These are phyloP conservation scores for Calcarius lapponicus DNA, from an alignment of 2,797 vertebrate genomes.

Conservation along the genomic window DNA sequence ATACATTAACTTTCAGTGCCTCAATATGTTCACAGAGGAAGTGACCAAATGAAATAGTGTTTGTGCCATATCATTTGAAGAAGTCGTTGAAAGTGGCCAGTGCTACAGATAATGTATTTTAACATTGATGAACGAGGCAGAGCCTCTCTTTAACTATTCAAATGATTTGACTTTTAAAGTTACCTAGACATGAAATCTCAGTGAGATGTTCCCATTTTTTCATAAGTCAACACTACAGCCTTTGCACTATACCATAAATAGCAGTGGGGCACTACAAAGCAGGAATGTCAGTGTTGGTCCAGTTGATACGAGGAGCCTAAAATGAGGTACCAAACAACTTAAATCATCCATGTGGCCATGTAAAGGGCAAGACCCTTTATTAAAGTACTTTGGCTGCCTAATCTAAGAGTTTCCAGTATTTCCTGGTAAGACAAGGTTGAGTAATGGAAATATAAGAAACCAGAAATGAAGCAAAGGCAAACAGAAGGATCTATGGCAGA, in stretches of 20 bases:
- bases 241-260: background rate
- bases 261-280: background rate
- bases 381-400: background rate
- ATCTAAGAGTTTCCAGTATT: background rate
- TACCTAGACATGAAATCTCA: background rate
- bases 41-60: background rate
- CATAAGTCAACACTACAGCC: background rate
- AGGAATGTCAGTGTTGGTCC: background rate
- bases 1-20: background rate
- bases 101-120: background rate
- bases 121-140: background rate
- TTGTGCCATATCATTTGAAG: background rate
- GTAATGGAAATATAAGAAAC: background rate
- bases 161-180: background rate
- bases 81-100: background rate
- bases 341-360: background rate
- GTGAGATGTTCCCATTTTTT: background rate
- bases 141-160: background rate
- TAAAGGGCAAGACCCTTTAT: background rate
- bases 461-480: constrained; percentile 10
- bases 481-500: background rate
- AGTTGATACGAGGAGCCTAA: background rate
- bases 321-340: background rate
- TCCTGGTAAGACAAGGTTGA: background rate
- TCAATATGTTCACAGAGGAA: background rate